These are phyloP conservation scores for Distichodus sexfasciatus DNA, from an alignment of 2,797 vertebrate species.

Conservation along the genomic window DNA sequence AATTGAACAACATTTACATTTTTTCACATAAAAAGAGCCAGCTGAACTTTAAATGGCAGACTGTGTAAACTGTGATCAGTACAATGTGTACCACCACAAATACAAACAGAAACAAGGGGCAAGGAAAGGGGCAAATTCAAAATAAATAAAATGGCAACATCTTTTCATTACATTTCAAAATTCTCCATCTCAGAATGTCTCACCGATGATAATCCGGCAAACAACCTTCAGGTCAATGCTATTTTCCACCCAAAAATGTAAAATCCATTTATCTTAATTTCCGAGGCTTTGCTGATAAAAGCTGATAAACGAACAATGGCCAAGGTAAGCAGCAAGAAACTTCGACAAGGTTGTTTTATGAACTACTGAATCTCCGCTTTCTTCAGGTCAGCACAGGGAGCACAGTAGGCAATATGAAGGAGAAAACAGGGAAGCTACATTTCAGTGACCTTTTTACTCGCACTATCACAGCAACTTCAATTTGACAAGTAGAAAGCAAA, in stretches of 20 bases:
- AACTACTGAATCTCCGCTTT: conserved; percentile 27
- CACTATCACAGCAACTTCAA: conserved; percentile 38
- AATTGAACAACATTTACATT: too few species aligned
- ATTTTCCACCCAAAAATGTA: too few species aligned
- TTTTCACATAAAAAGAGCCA: too few species aligned
- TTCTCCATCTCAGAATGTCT: conserved; percentile 13
- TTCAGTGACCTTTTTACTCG: conserved; percentile 22
- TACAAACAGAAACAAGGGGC: not conserved
- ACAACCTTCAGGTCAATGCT: too few species aligned
- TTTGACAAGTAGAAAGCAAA: conserved; percentile 31
- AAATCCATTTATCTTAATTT: too few species aligned
- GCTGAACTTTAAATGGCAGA: not conserved
- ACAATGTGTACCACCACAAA: conserved; percentile 1
- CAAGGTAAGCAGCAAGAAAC: not conserved
- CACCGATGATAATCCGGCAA: too few species aligned
- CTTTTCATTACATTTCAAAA: conserved; percentile 14
- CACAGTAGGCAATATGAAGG: not conserved
- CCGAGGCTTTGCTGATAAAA: conserved; percentile 22
- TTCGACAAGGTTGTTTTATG: conserved; percentile 40
- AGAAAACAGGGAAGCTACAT: not conserved
- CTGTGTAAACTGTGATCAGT: not conserved
- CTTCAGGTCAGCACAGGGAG: not conserved
- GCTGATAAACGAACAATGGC: not conserved
- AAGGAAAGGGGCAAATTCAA: not conserved
- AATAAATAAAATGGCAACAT: conserved; percentile 12